Evolutionary conservation across 2,797 vertebrate genomes (phyloP).

Genomic region (Chrysocyon brachyurus): DNA sequence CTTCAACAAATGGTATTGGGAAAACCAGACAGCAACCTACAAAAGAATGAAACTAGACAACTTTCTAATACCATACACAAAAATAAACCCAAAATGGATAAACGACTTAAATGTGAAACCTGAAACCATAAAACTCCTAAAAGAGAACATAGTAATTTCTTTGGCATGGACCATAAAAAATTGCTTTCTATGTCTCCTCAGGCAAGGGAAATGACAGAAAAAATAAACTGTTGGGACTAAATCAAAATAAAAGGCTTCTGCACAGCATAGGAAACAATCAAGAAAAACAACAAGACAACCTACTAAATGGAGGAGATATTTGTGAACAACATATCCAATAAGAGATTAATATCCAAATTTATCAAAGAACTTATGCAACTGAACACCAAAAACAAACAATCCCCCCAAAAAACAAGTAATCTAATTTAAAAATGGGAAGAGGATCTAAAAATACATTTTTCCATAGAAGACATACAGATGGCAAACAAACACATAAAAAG

Average conservation of each 20-base stretch:
- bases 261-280: not conserved
- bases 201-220: not conserved
- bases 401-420: not conserved
- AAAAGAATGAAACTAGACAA: not conserved
- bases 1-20: not conserved
- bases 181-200: not conserved
- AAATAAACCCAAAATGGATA: not conserved
- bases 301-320: not conserved
- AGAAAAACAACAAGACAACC: not conserved
- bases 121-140: not conserved
- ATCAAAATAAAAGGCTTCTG: not conserved
- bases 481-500: not conserved
- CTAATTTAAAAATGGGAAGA: not conserved
- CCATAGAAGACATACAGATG: not conserved
- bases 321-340: not conserved
- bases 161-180: not conserved
- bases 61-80: not conserved
- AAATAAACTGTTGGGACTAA: not conserved
- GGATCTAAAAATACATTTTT: not conserved
- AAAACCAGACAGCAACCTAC: not conserved
- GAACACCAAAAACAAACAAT: not conserved
- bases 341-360: not conserved
- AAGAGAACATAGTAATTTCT: not conserved
- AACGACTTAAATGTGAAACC: not conserved
- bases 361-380: not conserved